phyloP scores from a whole-genome alignment of 2,888 invertebrate species.

The Exocentrus adspersus region DNA sequence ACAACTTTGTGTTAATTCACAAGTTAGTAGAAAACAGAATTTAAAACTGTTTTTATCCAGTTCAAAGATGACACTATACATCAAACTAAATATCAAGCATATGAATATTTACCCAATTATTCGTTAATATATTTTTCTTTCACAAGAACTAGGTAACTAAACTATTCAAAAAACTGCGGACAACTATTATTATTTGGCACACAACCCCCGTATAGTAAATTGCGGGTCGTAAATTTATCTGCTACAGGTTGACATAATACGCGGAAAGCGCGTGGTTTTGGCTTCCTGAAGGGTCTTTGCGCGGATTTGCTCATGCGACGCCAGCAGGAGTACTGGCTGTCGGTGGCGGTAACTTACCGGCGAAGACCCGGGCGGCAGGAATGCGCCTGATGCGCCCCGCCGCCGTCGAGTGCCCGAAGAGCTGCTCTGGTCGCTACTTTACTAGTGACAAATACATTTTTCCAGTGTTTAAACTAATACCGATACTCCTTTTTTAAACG shows the following conservation, averaged over 20 bases:
- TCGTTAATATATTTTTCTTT: not conserved
- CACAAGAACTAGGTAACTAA: not conserved
- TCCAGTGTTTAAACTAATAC: too few relatives aligned
- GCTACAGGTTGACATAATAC: slow-evolving; percentile 17
- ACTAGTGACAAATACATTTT: too few relatives aligned
- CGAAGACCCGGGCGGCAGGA: slow-evolving; percentile 32
- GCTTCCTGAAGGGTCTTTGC: slow-evolving; percentile 32
- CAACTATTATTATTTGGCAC: not conserved
- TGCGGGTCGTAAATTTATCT: not conserved
- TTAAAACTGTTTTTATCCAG: not conserved
- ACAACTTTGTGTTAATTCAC: too few relatives aligned
- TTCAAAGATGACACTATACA: not conserved
- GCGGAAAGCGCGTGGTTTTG: slow-evolving; percentile 42
- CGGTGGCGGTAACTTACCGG: slow-evolving; percentile 41
- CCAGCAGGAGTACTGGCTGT: slow-evolving; percentile 47
- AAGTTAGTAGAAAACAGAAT: too few relatives aligned
- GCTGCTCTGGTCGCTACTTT: too few relatives aligned
- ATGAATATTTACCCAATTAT: not conserved
- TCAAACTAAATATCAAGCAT: not conserved
- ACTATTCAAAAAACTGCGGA: not conserved
- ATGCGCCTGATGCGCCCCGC: slow-evolving; percentile 46
- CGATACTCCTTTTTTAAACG: too few relatives aligned
- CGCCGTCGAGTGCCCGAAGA: slow-evolving; percentile 12
- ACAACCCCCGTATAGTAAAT: not conserved
- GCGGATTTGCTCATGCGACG: slow-evolving; percentile 37